A percentile compares a stretch with the other conserved stretches of the same genome.
phyloP scores from a whole-genome alignment of 1,140 invertebrate genomes.

The Aphaenogaster ashmeadi region DNA sequence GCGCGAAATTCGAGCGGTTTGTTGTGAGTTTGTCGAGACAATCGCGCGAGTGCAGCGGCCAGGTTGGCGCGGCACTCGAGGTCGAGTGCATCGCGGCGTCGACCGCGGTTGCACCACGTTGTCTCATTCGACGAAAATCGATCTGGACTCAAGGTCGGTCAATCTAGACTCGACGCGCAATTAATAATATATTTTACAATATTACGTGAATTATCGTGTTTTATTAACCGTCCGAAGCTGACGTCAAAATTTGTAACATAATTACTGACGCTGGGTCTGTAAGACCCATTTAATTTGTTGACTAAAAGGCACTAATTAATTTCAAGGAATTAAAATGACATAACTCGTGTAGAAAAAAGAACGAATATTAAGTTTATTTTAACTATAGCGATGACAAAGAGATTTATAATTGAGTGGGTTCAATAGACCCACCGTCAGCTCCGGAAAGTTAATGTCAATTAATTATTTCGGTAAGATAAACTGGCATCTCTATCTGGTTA shows the following conservation, averaged over 20 bases:
- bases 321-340: no score
- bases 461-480: background rate
- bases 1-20: constrained; percentile 39
- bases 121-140: background rate
- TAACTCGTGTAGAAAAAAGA: no score
- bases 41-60: background rate
- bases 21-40: constrained; percentile 22
- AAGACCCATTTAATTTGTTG: no score
- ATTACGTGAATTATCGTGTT: background rate
- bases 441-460: background rate
- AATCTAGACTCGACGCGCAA: background rate
- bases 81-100: constrained; percentile 19
- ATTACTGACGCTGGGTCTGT: no score
- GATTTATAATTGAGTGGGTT: no score
- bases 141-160: background rate
- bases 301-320: no score
- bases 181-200: background rate
- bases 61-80: constrained; percentile 44
- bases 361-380: no score
- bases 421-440: no score
- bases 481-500: background rate
- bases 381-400: no score
- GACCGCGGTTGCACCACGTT: constrained; percentile 5
- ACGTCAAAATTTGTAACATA: no score
- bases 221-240: no score